These are phyloP conservation scores for Anagyrus pseudococci DNA, from an alignment of 2,888 invertebrate genomes.

Conservation along the genomic window DNA sequence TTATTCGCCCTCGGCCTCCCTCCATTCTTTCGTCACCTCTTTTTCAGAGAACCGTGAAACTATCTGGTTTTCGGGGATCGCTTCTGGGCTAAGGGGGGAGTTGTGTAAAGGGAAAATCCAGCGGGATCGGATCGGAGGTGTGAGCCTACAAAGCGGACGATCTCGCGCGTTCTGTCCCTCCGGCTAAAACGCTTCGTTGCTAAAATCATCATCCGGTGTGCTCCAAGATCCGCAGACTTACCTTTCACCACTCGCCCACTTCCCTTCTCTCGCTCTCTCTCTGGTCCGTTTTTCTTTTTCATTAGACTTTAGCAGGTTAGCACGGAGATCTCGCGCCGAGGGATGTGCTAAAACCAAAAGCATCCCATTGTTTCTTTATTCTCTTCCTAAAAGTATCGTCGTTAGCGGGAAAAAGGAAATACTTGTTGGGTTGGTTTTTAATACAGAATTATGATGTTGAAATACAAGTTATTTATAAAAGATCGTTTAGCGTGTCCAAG, in stretches of 20 bases:
- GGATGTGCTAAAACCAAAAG: too few relatives aligned
- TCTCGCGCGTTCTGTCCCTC: constrained; percentile 52
- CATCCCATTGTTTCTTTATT: not conserved
- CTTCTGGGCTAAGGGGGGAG: too few relatives aligned
- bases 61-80: too few relatives aligned
- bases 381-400: not conserved
- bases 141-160: constrained; percentile 58
- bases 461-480: too few relatives aligned
- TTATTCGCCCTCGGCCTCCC: not conserved
- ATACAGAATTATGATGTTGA: too few relatives aligned
- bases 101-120: not conserved
- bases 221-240: too few relatives aligned
- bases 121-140: constrained; percentile 51
- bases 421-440: too few relatives aligned
- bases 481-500: too few relatives aligned
- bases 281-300: too few relatives aligned
- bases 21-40: not conserved
- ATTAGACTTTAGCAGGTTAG: not conserved
- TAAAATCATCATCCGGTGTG: too few relatives aligned
- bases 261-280: not conserved
- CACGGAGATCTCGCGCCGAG: not conserved
- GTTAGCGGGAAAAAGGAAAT: not conserved
- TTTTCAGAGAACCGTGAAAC: too few relatives aligned
- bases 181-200: constrained; percentile 27
- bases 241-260: not conserved